Base-by-base conservation (phyloP, 2,113 vertebrate genomes). In the Rhinolophus ferrumequinum region DNA sequence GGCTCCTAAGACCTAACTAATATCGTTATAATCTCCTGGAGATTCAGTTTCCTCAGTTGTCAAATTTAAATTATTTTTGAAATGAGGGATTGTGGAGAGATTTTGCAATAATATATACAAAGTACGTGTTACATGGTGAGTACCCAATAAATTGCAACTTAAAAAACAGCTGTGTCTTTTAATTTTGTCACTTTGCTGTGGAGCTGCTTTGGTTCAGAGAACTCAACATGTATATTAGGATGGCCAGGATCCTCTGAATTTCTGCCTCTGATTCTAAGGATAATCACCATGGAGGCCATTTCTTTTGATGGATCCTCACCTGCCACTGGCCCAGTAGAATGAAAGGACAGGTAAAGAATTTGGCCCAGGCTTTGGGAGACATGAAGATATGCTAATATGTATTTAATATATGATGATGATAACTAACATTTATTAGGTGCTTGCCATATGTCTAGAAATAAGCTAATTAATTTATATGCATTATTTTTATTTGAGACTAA, bases 51-150 rank as follows among this genome's bases (percentile, higher is more conserved):
- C 76, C 66, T 94, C 4, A 9, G 19, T 38, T 96, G 47, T 70
- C 11, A 93, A 76, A 81, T 50, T 76, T 56, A 90, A 93, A 60
- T 90, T 24, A 70, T 76, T 80, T 50, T 50, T 50, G 66, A 93
- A 80, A 82, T 54, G 12, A 28, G 54, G 47, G 11, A 52, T 62
- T 56, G 13, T 47, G 47, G 72, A 47, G 24, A 79, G n/a, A 90
- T 6, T 91, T 81, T 86, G 33, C 28, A 79, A 69, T 38, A 86
- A 81, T 47, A 81, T 60, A 64, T 72, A 28, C n/a, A 67, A 93
- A 90, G 28, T 8, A 77, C 19, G 1, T 56, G 4, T 41, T 92
- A 50, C 2, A 4, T 28, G 52, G 3, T 38, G 6, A 21, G 5
- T 66, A 41, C 35, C 7, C 33, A 14, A 6, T n/a, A 21, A 54